A percentile compares a stretch with the other conserved stretches of the same genome.
Evolutionary conservation across 2,888 invertebrate genomes (phyloP).

Genomic region (Hemicrepidius hirtus): DNA sequence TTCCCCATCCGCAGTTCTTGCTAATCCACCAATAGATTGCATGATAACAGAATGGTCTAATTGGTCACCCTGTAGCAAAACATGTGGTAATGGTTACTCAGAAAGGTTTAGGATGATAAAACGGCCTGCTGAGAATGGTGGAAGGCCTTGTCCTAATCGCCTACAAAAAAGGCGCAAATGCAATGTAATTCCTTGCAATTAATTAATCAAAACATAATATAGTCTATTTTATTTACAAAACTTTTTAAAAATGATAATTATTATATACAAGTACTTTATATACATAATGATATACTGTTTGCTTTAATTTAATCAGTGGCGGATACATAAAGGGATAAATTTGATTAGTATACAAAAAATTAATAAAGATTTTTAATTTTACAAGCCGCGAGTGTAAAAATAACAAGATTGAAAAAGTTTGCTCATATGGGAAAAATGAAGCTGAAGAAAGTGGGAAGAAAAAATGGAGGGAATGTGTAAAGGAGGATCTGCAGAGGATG

Average conservation of each 20-base stretch:
- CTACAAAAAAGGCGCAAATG: conserved; percentile 78
- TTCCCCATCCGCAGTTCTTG: conserved; percentile 45
- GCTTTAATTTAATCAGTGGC: too few relatives aligned
- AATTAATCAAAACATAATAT: conserved; percentile 21
- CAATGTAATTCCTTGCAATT: conserved; percentile 54
- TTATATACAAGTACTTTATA: background rate
- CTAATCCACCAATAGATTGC: conserved; percentile 75
- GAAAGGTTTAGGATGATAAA: conserved; percentile 78
- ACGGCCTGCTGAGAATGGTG: conserved; percentile 79
- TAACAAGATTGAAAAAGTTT: too few relatives aligned
- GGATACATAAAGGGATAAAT: too few relatives aligned
- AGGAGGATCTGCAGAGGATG: too few relatives aligned
- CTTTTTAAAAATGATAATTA: background rate
- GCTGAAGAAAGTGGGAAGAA: too few relatives aligned
- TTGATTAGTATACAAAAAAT: too few relatives aligned
- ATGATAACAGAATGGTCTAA: conserved; percentile 86
- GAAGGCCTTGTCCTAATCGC: conserved; percentile 78
- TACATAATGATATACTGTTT: background rate
- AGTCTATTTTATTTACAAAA: conserved; percentile 9
- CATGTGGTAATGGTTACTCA: conserved; percentile 85
- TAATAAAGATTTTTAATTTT: too few relatives aligned
- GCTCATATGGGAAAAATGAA: too few relatives aligned
- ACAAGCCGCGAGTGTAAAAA: too few relatives aligned
- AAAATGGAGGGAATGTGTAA: too few relatives aligned
- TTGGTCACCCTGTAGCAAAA: conserved; percentile 88